These are phyloP conservation scores for Ceratina australensis DNA, from an alignment of 1,140 invertebrate genomes.

Conservation along the genomic window DNA sequence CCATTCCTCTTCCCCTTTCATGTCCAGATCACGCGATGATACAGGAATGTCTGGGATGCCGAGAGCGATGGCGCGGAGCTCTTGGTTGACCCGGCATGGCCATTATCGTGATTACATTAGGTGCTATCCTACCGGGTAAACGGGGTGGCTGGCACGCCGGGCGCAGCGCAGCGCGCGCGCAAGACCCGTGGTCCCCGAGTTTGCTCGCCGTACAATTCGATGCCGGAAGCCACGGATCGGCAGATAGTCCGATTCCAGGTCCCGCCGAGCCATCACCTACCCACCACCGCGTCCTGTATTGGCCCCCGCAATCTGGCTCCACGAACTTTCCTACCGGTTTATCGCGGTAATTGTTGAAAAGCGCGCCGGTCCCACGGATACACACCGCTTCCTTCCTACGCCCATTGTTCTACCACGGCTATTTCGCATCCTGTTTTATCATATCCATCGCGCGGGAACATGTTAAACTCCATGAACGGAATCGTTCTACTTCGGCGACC, in stretches of 20 bases:
- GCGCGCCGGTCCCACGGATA: no score
- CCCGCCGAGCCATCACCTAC: not conserved
- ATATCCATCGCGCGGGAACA: no score
- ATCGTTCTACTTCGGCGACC: no score
- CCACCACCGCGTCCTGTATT: slow-evolving; percentile 1
- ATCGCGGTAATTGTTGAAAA: no score
- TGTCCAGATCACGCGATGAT: slow-evolving; percentile 54
- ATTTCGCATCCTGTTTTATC: no score
- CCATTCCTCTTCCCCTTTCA: slow-evolving; percentile 48
- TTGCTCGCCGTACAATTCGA: slow-evolving; percentile 59
- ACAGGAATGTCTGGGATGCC: slow-evolving; percentile 65
- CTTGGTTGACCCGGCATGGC: slow-evolving; percentile 54
- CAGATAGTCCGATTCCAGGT: slow-evolving; percentile 35
- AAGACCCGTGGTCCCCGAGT: slow-evolving; percentile 39
- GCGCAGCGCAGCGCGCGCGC: slow-evolving; percentile 7
- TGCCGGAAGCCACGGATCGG: slow-evolving; percentile 45
- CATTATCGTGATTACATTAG: slow-evolving; percentile 67
- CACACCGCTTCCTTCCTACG: no score
- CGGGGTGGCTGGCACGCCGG: not conserved
- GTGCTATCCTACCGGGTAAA: slow-evolving; percentile 52
- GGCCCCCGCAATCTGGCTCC: no score
- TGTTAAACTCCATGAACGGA: no score
- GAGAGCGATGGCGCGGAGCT: slow-evolving; percentile 50
- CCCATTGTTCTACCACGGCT: no score
- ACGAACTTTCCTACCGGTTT: no score